phyloP scores from a whole-genome alignment of 2,113 vertebrate genomes.

The Larimichthys crocea region DNA sequence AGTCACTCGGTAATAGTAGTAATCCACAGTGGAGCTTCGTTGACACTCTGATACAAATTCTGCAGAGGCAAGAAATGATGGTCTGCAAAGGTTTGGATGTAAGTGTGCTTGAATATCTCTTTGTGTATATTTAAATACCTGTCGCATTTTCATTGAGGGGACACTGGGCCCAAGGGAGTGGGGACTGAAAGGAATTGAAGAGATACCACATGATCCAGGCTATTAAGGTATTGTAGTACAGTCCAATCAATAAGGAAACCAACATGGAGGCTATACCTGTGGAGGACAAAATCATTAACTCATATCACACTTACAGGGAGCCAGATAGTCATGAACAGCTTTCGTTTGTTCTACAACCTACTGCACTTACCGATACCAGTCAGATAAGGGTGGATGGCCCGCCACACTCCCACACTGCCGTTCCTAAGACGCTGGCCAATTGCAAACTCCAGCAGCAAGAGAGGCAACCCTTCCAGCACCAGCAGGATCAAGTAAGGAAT shows the following conservation, averaged over 20 bases:
- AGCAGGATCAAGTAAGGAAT: slow-evolving; percentile 94
- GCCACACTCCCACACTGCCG: slow-evolving; percentile 91
- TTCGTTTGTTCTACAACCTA: not conserved
- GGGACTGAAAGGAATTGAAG: slow-evolving; percentile 79
- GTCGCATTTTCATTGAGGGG: slow-evolving; percentile 86
- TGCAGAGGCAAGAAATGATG: slow-evolving; percentile 63
- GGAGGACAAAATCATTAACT: not conserved
- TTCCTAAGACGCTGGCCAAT: slow-evolving; percentile 92
- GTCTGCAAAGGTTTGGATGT: not conserved
- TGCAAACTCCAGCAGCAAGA: slow-evolving; percentile 93
- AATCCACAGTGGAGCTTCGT: slow-evolving; percentile 90
- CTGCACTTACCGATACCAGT: slow-evolving; percentile 89
- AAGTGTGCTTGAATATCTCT: not conserved
- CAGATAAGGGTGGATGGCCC: slow-evolving; percentile 87
- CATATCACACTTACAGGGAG: not conserved
- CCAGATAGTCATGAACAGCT: not conserved
- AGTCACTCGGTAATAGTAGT: slow-evolving; percentile 93
- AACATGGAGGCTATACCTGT: slow-evolving; percentile 91
- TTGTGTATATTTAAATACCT: slow-evolving; percentile 77
- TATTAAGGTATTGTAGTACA: slow-evolving; percentile 96
- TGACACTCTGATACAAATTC: slow-evolving; percentile 87
- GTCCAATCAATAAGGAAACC: slow-evolving; percentile 88
- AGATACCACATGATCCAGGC: slow-evolving; percentile 85
- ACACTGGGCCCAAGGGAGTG: slow-evolving; percentile 90
- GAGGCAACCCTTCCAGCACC: slow-evolving; percentile 90